These are phyloP conservation scores for Todiramphus chloris DNA, from an alignment of 2,113 vertebrate genomes.

Conservation along the genomic window DNA sequence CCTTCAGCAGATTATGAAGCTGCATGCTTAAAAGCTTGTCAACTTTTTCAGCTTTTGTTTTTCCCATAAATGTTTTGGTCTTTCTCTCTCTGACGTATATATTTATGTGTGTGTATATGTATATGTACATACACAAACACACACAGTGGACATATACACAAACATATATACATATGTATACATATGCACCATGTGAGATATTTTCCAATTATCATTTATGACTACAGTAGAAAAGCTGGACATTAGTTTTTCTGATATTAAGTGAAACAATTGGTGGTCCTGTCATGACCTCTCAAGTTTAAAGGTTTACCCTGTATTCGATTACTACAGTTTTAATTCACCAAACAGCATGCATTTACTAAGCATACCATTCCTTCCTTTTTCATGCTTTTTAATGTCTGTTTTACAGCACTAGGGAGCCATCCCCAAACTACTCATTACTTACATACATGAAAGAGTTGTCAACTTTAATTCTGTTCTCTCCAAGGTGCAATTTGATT, in stretches of 20 bases:
- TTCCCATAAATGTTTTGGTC: background rate
- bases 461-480: background rate
- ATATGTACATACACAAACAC: too few species aligned
- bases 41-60: background rate
- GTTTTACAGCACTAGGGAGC: background rate
- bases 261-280: background rate
- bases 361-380: background rate
- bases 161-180: too few species aligned
- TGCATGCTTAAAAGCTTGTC: background rate
- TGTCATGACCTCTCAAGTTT: background rate
- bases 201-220: background rate
- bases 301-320: background rate
- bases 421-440: background rate
- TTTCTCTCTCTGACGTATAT: background rate
- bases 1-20: background rate
- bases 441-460: background rate
- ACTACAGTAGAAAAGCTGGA: background rate
- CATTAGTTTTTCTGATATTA: background rate
- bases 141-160: too few species aligned
- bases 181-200: background rate
- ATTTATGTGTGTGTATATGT: too few species aligned
- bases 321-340: background rate
- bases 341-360: background rate
- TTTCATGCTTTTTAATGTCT: background rate
- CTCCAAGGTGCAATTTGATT: background rate